Evolutionary conservation across 2,113 vertebrate species (phyloP).

Genomic region (Lepisosteus oculatus): DNA sequence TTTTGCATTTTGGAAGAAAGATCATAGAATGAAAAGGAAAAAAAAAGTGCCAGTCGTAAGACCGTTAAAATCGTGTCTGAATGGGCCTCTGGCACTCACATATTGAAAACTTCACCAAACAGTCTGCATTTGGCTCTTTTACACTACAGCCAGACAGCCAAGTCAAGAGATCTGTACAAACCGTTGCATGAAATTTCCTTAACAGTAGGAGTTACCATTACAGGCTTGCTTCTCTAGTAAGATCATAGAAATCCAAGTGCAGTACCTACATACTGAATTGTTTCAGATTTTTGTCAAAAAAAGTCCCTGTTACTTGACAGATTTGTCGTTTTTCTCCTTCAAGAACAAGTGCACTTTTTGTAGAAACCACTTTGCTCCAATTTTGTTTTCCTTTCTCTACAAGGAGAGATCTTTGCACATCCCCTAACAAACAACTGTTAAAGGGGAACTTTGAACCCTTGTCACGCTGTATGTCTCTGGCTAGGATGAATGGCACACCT

Average conservation of each 20-base stretch:
- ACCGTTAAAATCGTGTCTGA: constrained; percentile 24
- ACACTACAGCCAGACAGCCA: background rate
- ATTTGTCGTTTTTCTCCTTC: constrained; percentile 20
- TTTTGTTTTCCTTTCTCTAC: constrained; percentile 29
- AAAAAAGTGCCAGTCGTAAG: constrained; percentile 31
- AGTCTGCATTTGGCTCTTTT: constrained; percentile 16
- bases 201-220: constrained; percentile 16
- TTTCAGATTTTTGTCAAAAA: constrained; percentile 10
- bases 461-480: constrained; percentile 30
- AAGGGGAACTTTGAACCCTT: constrained; percentile 50
- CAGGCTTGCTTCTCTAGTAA: constrained; percentile 22
- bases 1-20: constrained; percentile 22
- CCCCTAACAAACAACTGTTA: constrained; percentile 39
- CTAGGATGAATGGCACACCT: constrained; percentile 12
- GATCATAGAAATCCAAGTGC: constrained; percentile 26
- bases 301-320: constrained; percentile 25
- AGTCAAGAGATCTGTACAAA: background rate
- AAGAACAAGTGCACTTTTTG: constrained; percentile 28
- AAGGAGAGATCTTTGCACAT: constrained; percentile 57
- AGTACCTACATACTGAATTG: constrained; percentile 32
- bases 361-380: constrained; percentile 30
- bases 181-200: constrained; percentile 23
- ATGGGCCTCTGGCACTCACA: constrained; percentile 25
- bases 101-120: constrained; percentile 22
- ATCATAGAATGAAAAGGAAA: constrained; percentile 31